A percentile compares a stretch with the other conserved stretches of the same genome.
phyloP scores from a whole-genome alignment of 2,797 vertebrate species.

The Myotis pilosus region DNA sequence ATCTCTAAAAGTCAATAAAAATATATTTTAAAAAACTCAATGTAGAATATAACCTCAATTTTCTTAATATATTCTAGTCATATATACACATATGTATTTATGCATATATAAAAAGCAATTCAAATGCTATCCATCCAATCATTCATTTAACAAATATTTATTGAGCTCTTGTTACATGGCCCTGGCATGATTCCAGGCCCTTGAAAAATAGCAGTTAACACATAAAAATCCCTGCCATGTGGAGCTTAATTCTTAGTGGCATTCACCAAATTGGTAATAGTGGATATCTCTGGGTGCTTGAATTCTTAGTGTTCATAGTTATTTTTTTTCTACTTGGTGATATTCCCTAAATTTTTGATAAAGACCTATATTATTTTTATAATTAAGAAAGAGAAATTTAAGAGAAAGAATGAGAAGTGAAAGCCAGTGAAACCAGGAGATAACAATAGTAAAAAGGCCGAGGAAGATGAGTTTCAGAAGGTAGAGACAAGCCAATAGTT shows the following conservation, averaged over 20 bases:
- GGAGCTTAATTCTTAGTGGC: background rate
- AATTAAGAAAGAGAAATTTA: background rate
- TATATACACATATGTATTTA: background rate
- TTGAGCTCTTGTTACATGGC: background rate
- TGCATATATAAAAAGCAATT: background rate
- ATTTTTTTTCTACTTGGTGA: background rate
- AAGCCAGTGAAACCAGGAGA: background rate
- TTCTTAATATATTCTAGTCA: conserved; percentile 8
- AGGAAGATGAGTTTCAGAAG: background rate
- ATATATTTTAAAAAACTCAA: background rate
- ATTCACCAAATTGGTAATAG: background rate
- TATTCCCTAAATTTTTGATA: background rate
- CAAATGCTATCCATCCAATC: background rate
- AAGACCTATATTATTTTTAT: background rate
- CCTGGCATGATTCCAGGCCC: background rate
- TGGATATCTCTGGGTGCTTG: background rate
- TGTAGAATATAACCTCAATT: background rate
- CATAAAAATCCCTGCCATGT: background rate
- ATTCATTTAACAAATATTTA: background rate
- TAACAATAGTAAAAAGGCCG: background rate
- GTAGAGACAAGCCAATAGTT: background rate
- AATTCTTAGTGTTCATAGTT: background rate
- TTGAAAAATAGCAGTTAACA: background rate
- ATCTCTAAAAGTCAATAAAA: too few species aligned
- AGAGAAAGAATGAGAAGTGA: background rate